Evolutionary conservation across 2,113 vertebrate genomes (phyloP).

Genomic region (Paradisaea rubra): DNA sequence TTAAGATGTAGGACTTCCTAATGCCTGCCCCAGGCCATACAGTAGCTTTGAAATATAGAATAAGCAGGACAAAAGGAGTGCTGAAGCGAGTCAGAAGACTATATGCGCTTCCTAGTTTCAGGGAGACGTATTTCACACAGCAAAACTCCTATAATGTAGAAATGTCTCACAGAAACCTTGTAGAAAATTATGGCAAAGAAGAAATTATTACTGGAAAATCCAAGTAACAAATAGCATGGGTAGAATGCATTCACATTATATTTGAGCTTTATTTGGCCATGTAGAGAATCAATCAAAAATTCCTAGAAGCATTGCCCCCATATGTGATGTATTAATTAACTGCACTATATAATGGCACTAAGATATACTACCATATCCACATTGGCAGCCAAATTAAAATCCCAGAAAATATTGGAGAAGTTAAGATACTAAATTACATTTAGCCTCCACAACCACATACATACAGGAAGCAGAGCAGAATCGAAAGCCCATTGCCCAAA

Average conservation of each 20-base stretch:
- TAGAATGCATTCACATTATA: neutral
- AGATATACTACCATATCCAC: neutral
- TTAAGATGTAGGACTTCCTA: neutral
- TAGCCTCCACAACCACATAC: neutral
- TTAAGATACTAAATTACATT: neutral
- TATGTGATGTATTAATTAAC: neutral
- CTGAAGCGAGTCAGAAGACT: neutral
- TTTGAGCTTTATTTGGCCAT: neutral
- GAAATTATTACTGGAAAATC: neutral
- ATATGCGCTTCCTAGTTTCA: neutral
- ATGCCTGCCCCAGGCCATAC: neutral
- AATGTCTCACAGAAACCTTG: neutral
- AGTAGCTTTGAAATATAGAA: neutral
- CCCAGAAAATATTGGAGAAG: neutral
- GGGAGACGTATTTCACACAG: neutral
- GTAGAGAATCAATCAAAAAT: neutral
- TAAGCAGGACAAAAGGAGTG: neutral
- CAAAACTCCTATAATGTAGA: neutral
- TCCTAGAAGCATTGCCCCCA: neutral
- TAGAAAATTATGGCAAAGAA: neutral
- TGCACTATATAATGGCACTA: neutral
- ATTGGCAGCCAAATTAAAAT: neutral
- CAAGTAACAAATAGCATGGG: neutral
- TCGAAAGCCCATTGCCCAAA: fast-evolving
- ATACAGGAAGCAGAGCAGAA: neutral